A percentile compares a stretch with the other conserved stretches of the same genome.
phyloP scores from a whole-genome alignment of 2,113 vertebrate species.

The Pomatostomus ruficeps region DNA sequence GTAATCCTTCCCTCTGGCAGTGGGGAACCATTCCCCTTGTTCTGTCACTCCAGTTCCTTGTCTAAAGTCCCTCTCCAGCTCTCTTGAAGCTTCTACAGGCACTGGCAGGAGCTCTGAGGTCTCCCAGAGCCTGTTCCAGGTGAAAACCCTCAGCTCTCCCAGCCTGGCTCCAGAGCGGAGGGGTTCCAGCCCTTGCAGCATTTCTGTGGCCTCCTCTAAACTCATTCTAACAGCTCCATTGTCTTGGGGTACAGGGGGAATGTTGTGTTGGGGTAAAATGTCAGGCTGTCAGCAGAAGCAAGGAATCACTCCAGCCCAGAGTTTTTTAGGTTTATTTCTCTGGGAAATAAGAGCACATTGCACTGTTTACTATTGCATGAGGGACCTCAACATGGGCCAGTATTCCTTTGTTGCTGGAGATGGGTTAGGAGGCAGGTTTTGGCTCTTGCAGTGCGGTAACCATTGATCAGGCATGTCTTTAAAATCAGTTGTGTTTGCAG shows the following conservation, averaged over 20 bases:
- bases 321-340: background rate
- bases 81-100: background rate
- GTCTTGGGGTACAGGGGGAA: background rate
- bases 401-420: background rate
- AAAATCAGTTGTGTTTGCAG: background rate
- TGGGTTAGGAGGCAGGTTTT: background rate
- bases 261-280: background rate
- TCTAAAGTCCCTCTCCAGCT: background rate
- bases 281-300: background rate
- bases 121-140: background rate
- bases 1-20: background rate
- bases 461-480: background rate
- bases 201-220: background rate
- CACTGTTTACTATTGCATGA: rapidly evolving
- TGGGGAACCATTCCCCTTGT: background rate
- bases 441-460: background rate
- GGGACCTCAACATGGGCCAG: background rate
- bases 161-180: background rate
- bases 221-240: background rate
- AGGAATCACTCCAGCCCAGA: background rate
- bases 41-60: background rate
- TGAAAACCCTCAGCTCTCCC: background rate
- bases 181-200: background rate
- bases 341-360: background rate
- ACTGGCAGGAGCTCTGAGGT: background rate